These are phyloP conservation scores for Silurus lanzhouensis DNA, from an alignment of 2,797 vertebrate species.

Conservation along the genomic window DNA sequence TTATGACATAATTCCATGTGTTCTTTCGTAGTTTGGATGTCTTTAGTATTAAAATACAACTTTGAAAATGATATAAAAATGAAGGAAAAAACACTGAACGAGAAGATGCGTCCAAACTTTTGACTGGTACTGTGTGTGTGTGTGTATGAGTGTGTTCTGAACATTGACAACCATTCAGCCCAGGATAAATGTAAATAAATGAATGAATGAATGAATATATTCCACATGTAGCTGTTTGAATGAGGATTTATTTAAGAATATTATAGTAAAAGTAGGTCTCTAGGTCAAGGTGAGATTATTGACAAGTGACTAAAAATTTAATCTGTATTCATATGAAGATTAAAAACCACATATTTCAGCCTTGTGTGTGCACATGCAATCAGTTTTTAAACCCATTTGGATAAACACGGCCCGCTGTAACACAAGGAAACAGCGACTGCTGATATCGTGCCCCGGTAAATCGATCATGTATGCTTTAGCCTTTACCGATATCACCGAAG, in stretches of 20 bases:
- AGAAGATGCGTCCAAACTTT: too few species aligned
- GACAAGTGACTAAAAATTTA: not conserved
- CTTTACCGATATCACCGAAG: conserved; percentile 76
- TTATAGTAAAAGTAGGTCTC: not conserved
- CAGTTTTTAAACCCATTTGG: not conserved
- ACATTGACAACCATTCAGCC: not conserved
- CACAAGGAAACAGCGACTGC: not conserved
- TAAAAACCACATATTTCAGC: not conserved
- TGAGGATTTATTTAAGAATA: not conserved
- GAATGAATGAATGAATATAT: not conserved
- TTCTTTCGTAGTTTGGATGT: too few species aligned
- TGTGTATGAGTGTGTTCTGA: not conserved
- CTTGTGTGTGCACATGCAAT: not conserved
- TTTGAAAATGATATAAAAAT: too few species aligned
- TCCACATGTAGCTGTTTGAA: not conserved
- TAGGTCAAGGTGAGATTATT: not conserved
- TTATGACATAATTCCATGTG: too few species aligned
- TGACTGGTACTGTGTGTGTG: too few species aligned
- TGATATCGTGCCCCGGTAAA: not conserved
- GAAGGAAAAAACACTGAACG: too few species aligned
- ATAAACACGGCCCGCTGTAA: not conserved
- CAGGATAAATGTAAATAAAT: not conserved
- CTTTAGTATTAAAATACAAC: too few species aligned
- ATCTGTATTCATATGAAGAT: not conserved
- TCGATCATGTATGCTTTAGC: not conserved